Conservation (phyloP, 2,113 vertebrate genomes). For the Pogona vitticeps region DNA sequence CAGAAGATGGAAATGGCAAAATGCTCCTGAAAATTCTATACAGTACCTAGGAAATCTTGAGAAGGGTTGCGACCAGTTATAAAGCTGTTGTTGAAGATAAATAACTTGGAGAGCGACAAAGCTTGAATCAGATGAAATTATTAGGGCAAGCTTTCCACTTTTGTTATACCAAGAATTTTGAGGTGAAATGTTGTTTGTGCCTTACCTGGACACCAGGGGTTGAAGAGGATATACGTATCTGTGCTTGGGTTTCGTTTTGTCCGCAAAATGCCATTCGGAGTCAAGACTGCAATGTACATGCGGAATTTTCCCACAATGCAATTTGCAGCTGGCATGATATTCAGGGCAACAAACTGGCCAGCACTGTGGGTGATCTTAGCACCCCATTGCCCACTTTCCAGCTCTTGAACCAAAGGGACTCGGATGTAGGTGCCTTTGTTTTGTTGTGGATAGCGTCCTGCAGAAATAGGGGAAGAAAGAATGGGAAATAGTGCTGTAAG, state of each 20-base stretch:
- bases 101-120: no score
- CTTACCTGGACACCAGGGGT: slow-evolving; percentile 90
- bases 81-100: no score
- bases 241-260: slow-evolving; percentile 76
- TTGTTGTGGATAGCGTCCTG: slow-evolving; percentile 88
- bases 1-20: no score
- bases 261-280: slow-evolving; percentile 87
- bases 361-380: slow-evolving; percentile 77
- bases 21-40: no score
- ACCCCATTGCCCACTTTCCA: slow-evolving; percentile 80
- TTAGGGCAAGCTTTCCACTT: no score
- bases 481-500: background rate
- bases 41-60: no score
- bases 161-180: no score
- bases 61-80: no score
- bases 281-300: slow-evolving; percentile 86
- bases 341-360: slow-evolving; percentile 78
- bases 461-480: background rate
- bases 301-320: slow-evolving; percentile 93
- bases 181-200: background rate
- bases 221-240: slow-evolving; percentile 91
- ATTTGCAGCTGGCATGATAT: slow-evolving; percentile 80
- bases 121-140: no score
- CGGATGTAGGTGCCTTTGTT: slow-evolving; percentile 93
- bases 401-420: slow-evolving; percentile 71